Base-by-base conservation (phyloP, 2,888 invertebrate genomes). In the Chrysopilus asiliformis region DNA sequence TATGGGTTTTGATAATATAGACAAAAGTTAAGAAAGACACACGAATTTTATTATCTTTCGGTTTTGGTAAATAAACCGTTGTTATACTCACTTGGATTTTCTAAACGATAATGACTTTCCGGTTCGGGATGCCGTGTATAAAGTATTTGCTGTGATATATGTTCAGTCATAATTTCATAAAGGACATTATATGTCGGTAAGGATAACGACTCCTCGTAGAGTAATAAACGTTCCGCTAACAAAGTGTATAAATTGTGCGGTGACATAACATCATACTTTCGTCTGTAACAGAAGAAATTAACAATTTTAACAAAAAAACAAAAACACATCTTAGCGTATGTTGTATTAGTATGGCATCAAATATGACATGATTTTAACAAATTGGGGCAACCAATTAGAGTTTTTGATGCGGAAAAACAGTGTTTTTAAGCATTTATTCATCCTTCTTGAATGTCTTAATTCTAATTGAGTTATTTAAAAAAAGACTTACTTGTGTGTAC, bases 251-350 rank as follows among this genome's bases (percentile, higher is more conserved):
- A 71, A 71, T 99, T 99, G 68, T 93, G 87, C 2, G 95, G 93
- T 47, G 89, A 89, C 93, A 99, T 94, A 36, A 95, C 91, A 67
- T 99, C 98, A 67, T 94, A 94, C 67, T 99, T 99, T 53, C 98
- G 76, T 68, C 91, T 93, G 37, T 20, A 36, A 30, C 16, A 34
- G 28, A 34, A 29, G 25, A 27, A 37, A 31, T 34, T 18, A 27
- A 26, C 19, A 8, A 22, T 30, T 12, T 24, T 13, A 22, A 25
- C 24, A 17, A 19, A 39, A 13, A 16, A 30, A 30, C 4, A 13
- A 30, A 12, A 34, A 38, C 14, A 36, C 34, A 39, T 36, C 34
- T 19, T 43, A 33, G 9, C 18, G 22, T 14, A n/a, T n/a, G n/a
- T n/a, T n/a, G n/a, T n/a, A n/a, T n/a, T n/a, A n/a, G n/a, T n/a